Conservation (phyloP, 1,140 invertebrate species). For the Metopolophium dirhodum region DNA sequence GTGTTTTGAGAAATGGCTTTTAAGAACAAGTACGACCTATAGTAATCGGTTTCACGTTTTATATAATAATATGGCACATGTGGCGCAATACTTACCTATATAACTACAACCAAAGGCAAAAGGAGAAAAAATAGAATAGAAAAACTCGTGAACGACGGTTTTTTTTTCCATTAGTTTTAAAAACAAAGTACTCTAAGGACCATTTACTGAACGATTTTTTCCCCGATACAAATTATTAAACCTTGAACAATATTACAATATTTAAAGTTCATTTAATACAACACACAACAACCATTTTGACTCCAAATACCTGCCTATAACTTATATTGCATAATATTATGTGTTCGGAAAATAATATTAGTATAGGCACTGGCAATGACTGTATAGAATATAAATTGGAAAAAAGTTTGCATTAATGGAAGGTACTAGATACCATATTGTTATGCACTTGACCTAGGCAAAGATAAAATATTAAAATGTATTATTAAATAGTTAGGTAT, state of each 20-base stretch:
- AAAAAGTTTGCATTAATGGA: too few species aligned
- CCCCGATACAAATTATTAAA: neutral
- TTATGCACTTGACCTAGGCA: neutral
- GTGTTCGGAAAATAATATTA: neutral
- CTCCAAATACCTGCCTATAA: neutral
- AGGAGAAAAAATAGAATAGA: neutral
- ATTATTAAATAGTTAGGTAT: neutral
- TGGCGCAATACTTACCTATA: neutral
- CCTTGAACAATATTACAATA: neutral
- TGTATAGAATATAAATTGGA: too few species aligned
- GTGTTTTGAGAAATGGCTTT: slow-evolving; percentile 15
- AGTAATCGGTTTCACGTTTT: slow-evolving; percentile 4
- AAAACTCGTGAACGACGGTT: neutral
- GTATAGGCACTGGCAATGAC: too few species aligned
- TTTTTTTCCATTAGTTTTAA: neutral
- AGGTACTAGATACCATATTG: neutral
- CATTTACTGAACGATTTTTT: neutral
- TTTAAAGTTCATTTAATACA: neutral
- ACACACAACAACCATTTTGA: neutral
- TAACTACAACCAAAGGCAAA: neutral
- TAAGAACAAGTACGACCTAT: neutral
- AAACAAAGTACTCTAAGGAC: neutral
- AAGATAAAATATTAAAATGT: neutral
- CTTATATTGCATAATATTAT: neutral
- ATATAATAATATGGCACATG: neutral